Base-by-base conservation (phyloP, 1,140 invertebrate species). In the Scaptomyza montana region DNA sequence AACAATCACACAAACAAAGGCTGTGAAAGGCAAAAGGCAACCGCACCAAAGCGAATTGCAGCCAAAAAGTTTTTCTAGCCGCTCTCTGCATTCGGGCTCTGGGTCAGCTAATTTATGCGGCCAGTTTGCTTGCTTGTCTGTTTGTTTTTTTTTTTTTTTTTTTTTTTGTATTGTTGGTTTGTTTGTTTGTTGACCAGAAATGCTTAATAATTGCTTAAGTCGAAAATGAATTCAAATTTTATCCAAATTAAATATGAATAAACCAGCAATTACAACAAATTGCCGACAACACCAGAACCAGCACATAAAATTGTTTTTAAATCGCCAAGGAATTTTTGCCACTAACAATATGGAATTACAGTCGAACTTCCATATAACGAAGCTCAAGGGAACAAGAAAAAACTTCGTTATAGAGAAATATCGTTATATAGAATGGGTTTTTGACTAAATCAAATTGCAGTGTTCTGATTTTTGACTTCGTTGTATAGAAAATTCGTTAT, bases 101-200 rank as follows among this genome's bases (percentile, higher is more conserved):
- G 72, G 71, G 80, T 53, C 74, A 79, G 76, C 76, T 76, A 84
- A 82, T 82, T 82, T 85, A 85, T 85, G 80, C 72, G 77, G 56
- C 49, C 67, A 78, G 76, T 65, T 78, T 61, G 77, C 50, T 46
- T 67, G 60, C 46, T 64, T 39, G 49, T 47, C 39, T 10, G 19
- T 30, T 64, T 36, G 39, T 51, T 45, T 25, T 1, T 3, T 25
- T 25, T 2, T 25, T 25, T n/a, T n/a, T n/a, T 51, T 45, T 25
- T 1, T 3, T 25, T 25, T 2, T 25, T 25, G 21, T 2, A 3
- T 4, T 25, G 21, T 25, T 25, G 2, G 60, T 59, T 50, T 51
- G 51, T 54, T 57, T 5, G 19, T 25, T 65, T 39, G 49, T 54
- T 47, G 47, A 25, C 28, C 25, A 53, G 45, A 67, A 73, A 45